Evolutionary conservation across 2,113 vertebrate species (phyloP), one percentile per base, ranked within the genome.

Genomic region (Alligator sinensis): DNA sequence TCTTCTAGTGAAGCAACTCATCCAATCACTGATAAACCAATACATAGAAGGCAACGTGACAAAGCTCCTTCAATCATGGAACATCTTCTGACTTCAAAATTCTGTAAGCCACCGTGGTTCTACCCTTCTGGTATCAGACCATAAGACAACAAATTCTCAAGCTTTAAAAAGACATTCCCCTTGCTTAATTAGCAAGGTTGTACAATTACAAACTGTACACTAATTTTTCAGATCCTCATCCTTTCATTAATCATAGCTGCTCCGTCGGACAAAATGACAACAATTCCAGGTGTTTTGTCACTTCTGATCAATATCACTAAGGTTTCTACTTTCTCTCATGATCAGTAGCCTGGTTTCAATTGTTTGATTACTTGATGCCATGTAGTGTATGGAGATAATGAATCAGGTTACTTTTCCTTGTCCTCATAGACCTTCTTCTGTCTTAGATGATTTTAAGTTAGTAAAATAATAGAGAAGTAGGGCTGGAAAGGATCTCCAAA

Each of bases 221-320:
- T 76, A 66, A 87, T 57, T 84, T 93, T 82, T 18, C 82, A 72
- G 57, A 91, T 79, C 12, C 75, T 86, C 77, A 93, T 95, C 89
- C 89, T 96, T 96, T 89, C 75, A 93, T 84, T 82, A 83, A 90
- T 81, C 94, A 70, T 55, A 96, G 80, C 93, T 82, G 77, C 82
- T 96, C 91, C 86, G 91, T 93, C 87, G 92, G 93, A 93, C 75
- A 47, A 93, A 93, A 94, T 68, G 88, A 93, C 83, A 91, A 87
- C 94, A 85, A 89, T 90, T 86, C 84, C 90, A 89, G 80, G 63
- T 85, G 80, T 92, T 96, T 91, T 95, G 86, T 93, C 92, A 80
- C 77, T 95, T 96, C 86, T 94, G 84, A 95, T 96, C 86, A 95
- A 80, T 96, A 92, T 91, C 91, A 76, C 83, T 92, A 94, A 95